A percentile compares a stretch with the other conserved stretches of the same genome.
These are phyloP conservation scores for Origma solitaria DNA, from an alignment of 2,113 vertebrate species.

Conservation along the genomic window DNA sequence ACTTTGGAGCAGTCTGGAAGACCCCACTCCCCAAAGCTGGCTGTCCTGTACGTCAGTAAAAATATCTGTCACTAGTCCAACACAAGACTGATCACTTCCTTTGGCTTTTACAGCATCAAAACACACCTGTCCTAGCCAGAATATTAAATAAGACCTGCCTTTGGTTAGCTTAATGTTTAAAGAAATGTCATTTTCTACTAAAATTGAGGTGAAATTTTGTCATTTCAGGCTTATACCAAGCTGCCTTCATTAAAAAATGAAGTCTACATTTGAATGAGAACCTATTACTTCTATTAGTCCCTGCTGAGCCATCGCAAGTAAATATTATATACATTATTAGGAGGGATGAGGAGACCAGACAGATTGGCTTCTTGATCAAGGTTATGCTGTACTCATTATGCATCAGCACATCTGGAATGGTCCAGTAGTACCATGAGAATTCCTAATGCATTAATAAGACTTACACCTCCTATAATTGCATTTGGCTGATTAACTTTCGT, in stretches of 20 bases:
- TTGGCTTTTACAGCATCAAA: neutral
- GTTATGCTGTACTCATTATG: conserved; percentile 59
- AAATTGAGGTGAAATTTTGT: neutral
- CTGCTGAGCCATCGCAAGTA: conserved; percentile 3
- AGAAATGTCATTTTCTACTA: neutral
- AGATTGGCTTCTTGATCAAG: conserved; percentile 57
- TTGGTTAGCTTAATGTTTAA: neutral
- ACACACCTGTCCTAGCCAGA: neutral
- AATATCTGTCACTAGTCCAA: neutral
- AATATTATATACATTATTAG: conserved; percentile 54
- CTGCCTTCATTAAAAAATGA: conserved; percentile 35
- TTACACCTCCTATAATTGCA: conserved; percentile 64
- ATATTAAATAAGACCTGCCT: neutral
- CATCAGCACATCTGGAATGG: conserved; percentile 64
- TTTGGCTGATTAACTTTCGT: conserved; percentile 74
- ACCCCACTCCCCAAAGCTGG: accelerated
- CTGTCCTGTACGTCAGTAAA: neutral
- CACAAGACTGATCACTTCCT: neutral
- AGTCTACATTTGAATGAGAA: conserved; percentile 36
- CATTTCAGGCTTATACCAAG: neutral
- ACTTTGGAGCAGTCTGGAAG: neutral
- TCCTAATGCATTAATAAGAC: conserved; percentile 71
- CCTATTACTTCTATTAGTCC: conserved; percentile 52
- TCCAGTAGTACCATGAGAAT: conserved; percentile 64
- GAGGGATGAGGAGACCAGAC: conserved; percentile 2